Conservation (phyloP, 2,797 vertebrate genomes). For the Falco berigora region DNA sequence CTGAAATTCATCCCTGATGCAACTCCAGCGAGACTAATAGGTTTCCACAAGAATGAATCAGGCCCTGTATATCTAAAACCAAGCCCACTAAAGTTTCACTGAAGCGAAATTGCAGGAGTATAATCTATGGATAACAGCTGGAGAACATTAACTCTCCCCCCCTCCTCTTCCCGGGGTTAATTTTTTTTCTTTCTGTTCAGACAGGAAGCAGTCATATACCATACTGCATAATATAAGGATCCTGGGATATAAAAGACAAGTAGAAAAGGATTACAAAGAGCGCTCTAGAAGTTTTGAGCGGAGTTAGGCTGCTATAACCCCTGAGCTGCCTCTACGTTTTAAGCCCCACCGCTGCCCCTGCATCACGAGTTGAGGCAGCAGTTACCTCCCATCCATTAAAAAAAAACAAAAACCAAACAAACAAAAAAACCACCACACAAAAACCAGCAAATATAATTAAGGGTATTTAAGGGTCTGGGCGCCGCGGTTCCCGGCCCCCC, state of each 20-base stretch:
- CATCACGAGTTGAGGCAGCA: neutral
- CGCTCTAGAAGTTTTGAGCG: neutral
- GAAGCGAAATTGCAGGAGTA: conserved; percentile 73
- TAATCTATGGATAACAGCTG: conserved; percentile 76
- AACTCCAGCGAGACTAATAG: conserved; percentile 1
- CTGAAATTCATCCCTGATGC: neutral
- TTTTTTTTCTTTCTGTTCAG: conserved; percentile 63
- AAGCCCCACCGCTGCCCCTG: neutral
- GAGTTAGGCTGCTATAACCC: neutral
- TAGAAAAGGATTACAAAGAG: conserved; percentile 27
- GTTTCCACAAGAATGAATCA: conserved; percentile 5
- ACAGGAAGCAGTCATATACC: conserved; percentile 76
- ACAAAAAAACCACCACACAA: too few relatives aligned
- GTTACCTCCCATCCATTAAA: neutral
- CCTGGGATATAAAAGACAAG: conserved; percentile 43
- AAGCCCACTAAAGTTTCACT: conserved; percentile 59
- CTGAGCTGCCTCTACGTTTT: neutral
- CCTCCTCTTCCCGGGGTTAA: conserved; percentile 65
- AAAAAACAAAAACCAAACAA: neutral
- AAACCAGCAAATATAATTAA: neutral
- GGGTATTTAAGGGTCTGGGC: neutral
- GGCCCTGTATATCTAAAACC: conserved; percentile 58
- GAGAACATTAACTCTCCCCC: conserved; percentile 77
- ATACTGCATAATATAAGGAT: conserved; percentile 51
- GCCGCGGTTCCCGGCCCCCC: neutral